Conservation (phyloP, 2,113 vertebrate species). For the Pogonocichla stellata region DNA sequence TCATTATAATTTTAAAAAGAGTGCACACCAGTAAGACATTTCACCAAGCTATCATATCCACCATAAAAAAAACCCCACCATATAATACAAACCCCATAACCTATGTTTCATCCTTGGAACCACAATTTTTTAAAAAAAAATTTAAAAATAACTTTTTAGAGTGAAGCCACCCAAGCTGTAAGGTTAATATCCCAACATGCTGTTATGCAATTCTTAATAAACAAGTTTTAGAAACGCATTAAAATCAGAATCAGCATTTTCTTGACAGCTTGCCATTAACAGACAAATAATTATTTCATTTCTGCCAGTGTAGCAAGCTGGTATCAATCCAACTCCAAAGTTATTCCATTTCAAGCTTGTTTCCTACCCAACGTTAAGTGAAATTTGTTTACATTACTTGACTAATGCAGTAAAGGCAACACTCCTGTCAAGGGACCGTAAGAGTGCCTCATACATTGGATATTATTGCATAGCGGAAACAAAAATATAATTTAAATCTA, state of each 20-base stretch:
- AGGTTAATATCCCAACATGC: background rate
- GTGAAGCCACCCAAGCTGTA: background rate
- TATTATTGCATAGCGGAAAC: background rate
- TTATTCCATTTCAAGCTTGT: background rate
- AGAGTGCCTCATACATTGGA: background rate
- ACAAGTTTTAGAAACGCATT: background rate
- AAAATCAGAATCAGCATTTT: background rate
- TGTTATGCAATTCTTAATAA: background rate
- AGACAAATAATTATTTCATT: background rate
- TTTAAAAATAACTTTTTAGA: background rate
- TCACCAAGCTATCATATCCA: background rate
- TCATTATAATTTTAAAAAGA: background rate
- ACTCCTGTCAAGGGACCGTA: background rate
- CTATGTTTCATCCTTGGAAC: background rate
- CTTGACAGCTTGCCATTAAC: background rate
- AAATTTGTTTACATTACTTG: background rate
- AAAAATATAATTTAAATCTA: background rate
- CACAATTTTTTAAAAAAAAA: background rate
- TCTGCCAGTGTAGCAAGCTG: background rate
- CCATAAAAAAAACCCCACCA: accelerated
- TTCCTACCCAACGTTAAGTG: background rate
- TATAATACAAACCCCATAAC: background rate
- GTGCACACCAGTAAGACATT: background rate
- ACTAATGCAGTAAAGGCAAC: background rate
- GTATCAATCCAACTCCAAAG: background rate